Evolutionary conservation across 2,888 invertebrate species (phyloP), one percentile per base, ranked within the genome.

Genomic region (Eulithis prunata): DNA sequence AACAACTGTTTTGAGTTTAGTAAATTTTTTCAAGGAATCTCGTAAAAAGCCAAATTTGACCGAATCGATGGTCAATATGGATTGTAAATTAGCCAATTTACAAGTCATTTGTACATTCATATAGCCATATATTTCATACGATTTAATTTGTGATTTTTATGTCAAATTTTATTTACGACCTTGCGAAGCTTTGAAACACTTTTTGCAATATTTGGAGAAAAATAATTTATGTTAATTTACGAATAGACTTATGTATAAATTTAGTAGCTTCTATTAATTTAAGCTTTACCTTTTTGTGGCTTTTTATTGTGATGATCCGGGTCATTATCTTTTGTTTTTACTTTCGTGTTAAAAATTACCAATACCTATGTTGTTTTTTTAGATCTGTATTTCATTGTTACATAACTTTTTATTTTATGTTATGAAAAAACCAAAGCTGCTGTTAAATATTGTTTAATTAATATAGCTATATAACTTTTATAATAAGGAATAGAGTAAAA

Each of bases 71-170:
- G 71, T 72, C 74, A 77, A 82, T 84, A 85, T 84, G 82, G 87
- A 86, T 90, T 89, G 80, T 89, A 85, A 89, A 90, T 87, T 83
- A 83, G 81, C 76, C 79, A 84, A 90, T 90, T 91, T 87, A 79
- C 88, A 90, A 89, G 74, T 81, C 75, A 84, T 87, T 85, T 81
- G 67, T 54, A 36, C 43, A 60, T 66, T 56, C 47, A 59, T 67
- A 46, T 73, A 62, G 62, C 58, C 41, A 53, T 66, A 54, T 62
- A 66, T 57, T 79, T 69, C 76, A 78, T 71, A 76, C 73, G 68
- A 77, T 75, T 83, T 82, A 83, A 79, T 84, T 83, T 84, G 80
- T 83, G 70, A 56, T 80, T 73, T 77, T 78, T 81, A 79, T 79
- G 73, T 75, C 69, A 71, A 74, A 76, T 76, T 51, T 67, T 61